These are phyloP conservation scores for Orchestia grillus DNA, from an alignment of 1,140 invertebrate genomes.

Conservation along the genomic window DNA sequence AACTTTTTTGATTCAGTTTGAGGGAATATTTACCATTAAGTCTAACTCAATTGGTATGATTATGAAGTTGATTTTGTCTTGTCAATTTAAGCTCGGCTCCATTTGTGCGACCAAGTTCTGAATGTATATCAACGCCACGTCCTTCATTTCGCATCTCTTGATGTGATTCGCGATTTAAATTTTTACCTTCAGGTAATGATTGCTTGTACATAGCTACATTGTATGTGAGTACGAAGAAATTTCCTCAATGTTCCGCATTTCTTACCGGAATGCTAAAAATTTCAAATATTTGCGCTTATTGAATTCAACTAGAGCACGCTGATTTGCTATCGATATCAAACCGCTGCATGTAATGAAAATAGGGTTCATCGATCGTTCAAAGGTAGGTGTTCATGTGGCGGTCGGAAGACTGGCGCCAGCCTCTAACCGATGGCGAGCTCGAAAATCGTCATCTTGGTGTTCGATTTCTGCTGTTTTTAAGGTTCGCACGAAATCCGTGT, in stretches of 20 bases:
- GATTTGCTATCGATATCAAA: not conserved
- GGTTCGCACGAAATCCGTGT: not conserved
- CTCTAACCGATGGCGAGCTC: not conserved
- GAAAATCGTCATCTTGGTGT: not conserved
- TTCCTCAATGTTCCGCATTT: not conserved
- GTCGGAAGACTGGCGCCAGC: not conserved
- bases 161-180: too few species aligned
- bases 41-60: too few species aligned
- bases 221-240: not conserved
- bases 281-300: not conserved
- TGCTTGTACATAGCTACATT: not conserved
- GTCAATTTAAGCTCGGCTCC: too few species aligned
- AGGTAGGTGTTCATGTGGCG: not conserved
- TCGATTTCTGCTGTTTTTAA: not conserved
- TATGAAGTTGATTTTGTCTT: too few species aligned
- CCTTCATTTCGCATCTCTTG: too few species aligned
- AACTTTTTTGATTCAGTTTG: not conserved
- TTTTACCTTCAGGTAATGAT: not conserved
- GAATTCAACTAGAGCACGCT: not conserved
- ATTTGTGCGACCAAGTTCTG: too few species aligned
- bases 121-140: too few species aligned
- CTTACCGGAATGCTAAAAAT: not conserved
- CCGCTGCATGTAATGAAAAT: not conserved
- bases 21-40: too few species aligned
- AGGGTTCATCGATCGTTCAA: not conserved